These are phyloP conservation scores for Cabera pusaria DNA, from an alignment of 2,888 invertebrate species.

Conservation along the genomic window DNA sequence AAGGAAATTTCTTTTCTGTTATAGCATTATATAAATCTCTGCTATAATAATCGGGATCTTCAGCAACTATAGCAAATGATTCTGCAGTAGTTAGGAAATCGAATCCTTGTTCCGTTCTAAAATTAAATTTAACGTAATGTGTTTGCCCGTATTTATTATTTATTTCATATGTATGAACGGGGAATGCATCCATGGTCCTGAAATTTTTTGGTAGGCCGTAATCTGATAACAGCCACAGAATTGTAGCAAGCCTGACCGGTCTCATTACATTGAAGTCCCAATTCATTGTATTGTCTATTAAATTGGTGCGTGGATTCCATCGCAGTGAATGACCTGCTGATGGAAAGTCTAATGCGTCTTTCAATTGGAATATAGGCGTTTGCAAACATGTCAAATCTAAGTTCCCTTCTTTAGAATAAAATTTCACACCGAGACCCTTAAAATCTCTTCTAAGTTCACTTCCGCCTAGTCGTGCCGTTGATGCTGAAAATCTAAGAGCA, in stretches of 20 bases:
- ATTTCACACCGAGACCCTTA: constrained; percentile 69
- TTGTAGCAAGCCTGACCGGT: constrained; percentile 83
- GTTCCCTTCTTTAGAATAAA: constrained; percentile 52
- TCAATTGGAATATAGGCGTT: constrained; percentile 83
- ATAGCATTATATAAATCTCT: constrained; percentile 85
- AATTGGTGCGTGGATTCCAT: constrained; percentile 81
- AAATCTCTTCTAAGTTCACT: constrained; percentile 66
- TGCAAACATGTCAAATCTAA: constrained; percentile 63
- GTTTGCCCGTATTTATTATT: too few species aligned
- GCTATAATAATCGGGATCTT: constrained; percentile 60
- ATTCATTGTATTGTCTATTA: constrained; percentile 47
- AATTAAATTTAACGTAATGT: too few species aligned
- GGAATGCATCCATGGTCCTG: too few species aligned
- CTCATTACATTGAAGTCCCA: constrained; percentile 84
- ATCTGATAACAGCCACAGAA: constrained; percentile 90
- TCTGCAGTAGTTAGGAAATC: too few species aligned
- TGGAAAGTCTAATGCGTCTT: too few species aligned
- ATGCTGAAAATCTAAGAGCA: constrained; percentile 82
- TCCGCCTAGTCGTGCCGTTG: constrained; percentile 85
- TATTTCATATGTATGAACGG: too few species aligned
- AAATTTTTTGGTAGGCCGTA: constrained; percentile 89
- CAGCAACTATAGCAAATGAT: too few species aligned
- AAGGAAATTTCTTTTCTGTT: constrained; percentile 36
- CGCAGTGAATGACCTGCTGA: constrained; percentile 82
- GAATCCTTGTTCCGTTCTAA: too few species aligned